Conservation (phyloP, 2,113 vertebrate species). For the Percopsis transmontana region DNA sequence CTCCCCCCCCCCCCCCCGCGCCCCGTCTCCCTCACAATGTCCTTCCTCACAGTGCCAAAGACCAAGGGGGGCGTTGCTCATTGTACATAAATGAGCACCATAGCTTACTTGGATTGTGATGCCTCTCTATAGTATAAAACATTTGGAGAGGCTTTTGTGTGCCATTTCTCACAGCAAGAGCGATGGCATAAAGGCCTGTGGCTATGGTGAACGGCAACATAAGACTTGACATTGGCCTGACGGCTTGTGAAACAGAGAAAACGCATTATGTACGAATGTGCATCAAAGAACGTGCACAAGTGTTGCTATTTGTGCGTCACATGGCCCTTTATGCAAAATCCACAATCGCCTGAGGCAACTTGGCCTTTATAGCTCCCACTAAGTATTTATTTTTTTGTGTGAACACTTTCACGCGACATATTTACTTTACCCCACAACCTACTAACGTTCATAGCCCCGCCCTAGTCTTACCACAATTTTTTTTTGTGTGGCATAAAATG, state of each 20-base stretch:
- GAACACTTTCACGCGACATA: conserved; percentile 59
- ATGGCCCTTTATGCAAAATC: conserved; percentile 59
- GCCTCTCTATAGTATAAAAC: conserved; percentile 43
- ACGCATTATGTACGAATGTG: conserved; percentile 38
- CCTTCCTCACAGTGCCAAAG: conserved; percentile 77
- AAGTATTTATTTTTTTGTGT: conserved; percentile 65
- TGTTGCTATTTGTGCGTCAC: conserved; percentile 60
- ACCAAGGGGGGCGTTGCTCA: conserved; percentile 39
- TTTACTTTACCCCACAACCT: conserved; percentile 50
- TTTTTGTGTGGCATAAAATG: too few species aligned
- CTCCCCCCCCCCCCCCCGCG: conserved; percentile 2
- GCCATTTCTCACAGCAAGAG: conserved; percentile 31
- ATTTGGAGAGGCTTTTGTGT: conserved; percentile 59
- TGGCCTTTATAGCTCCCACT: conserved; percentile 63
- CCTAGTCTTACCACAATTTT: conserved; percentile 23
- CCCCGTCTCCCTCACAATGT: conserved; percentile 15
- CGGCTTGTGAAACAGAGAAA: conserved; percentile 36
- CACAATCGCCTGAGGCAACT: conserved; percentile 55
- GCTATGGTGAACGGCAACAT: conserved; percentile 29
- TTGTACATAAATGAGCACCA: conserved; percentile 44
- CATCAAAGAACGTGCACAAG: conserved; percentile 50
- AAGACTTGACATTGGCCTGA: conserved; percentile 39
- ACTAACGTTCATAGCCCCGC: conserved; percentile 32
- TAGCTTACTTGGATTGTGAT: conserved; percentile 58
- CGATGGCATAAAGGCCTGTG: conserved; percentile 32